Percentiles rank a stretch among this genome's conserved stretches.
These are phyloP conservation scores for Lysandra coridon DNA, from an alignment of 2,888 invertebrate species.

Conservation along the genomic window DNA sequence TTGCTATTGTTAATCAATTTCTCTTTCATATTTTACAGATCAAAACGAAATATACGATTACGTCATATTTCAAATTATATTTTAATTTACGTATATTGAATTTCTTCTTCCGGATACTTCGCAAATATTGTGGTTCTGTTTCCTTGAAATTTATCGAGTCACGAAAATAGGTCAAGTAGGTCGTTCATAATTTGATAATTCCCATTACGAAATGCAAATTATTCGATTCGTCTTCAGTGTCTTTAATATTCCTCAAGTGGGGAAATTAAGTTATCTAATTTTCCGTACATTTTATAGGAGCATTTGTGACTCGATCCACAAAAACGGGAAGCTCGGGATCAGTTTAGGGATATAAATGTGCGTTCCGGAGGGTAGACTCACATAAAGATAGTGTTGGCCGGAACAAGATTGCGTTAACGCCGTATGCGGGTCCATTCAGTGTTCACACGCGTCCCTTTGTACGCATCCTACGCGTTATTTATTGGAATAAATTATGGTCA, in stretches of 20 bases:
- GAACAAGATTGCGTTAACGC: constrained; percentile 49
- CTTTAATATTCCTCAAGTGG: neutral
- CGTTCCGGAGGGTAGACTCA: constrained; percentile 21
- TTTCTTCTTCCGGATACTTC: neutral
- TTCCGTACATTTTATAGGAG: neutral
- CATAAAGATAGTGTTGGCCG: constrained; percentile 37
- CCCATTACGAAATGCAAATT: neutral
- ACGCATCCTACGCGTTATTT: constrained; percentile 42
- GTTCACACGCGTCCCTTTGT: constrained; percentile 51
- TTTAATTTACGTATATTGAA: neutral
- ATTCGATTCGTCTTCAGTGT: neutral
- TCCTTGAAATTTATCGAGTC: neutral
- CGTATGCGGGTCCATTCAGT: constrained; percentile 67
- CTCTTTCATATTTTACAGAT: neutral
- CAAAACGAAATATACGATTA: neutral
- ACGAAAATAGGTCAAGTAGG: neutral
- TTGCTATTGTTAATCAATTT: neutral
- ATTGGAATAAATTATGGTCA: constrained; percentile 49
- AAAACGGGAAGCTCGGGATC: constrained; percentile 22
- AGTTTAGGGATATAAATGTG: constrained; percentile 28
- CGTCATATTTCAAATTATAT: neutral
- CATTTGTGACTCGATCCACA: neutral
- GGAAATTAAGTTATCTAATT: neutral
- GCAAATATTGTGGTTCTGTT: neutral
- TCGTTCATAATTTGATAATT: neutral